Evolutionary conservation across 2,888 invertebrate genomes (phyloP).

Genomic region (Harpalus rufipes): DNA sequence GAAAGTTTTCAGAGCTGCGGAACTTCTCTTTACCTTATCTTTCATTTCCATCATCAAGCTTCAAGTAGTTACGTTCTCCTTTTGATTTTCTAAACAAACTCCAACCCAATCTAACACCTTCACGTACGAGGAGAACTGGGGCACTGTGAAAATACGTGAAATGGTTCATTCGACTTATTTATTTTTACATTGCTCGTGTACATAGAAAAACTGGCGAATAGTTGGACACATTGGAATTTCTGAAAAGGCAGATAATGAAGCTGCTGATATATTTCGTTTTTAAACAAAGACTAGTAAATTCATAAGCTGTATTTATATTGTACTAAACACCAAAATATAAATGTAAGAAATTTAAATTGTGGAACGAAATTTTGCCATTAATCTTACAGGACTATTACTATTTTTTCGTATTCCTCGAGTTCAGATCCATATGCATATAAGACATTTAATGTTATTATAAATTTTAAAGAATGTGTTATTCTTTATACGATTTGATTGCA

Average conservation of each 20-base stretch:
- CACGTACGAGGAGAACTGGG: background rate
- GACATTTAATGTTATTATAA: too few species aligned
- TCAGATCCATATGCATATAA: too few species aligned
- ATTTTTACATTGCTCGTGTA: background rate
- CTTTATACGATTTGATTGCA: too few species aligned
- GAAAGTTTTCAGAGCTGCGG: constrained; percentile 11
- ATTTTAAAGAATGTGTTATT: too few species aligned
- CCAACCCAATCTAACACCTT: background rate
- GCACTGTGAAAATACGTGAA: background rate
- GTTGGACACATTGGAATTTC: background rate
- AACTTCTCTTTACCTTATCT: constrained; percentile 30
- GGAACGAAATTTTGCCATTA: too few species aligned
- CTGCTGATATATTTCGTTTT: constrained; percentile 4
- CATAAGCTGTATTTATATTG: too few species aligned
- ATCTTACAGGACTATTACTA: too few species aligned
- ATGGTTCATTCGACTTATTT: background rate
- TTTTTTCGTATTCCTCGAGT: too few species aligned
- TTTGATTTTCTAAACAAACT: constrained; percentile 34
- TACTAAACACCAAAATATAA: too few species aligned
- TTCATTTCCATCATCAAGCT: constrained; percentile 23
- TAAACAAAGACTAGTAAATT: background rate
- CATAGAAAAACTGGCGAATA: background rate
- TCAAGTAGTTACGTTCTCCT: constrained; percentile 21
- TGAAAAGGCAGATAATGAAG: background rate
- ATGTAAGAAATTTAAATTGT: too few species aligned